Percentiles rank a stretch among this genome's conserved stretches.
phyloP scores from a whole-genome alignment of 2,888 invertebrate species.

The Myopa tessellatipennis region DNA sequence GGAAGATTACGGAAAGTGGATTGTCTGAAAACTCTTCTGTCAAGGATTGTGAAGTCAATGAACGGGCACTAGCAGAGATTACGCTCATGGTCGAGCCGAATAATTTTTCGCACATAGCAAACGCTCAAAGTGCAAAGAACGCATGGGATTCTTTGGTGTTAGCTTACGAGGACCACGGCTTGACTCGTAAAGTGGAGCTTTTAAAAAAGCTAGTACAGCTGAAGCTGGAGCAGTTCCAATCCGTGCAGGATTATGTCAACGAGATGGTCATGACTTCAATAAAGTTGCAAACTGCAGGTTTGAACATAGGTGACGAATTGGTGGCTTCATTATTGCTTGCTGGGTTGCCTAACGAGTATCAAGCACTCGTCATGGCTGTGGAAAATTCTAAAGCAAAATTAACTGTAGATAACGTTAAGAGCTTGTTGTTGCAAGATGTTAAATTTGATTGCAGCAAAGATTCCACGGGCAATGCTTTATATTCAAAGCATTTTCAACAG shows the following conservation, averaged over 20 bases:
- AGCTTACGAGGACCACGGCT: slow-evolving; percentile 47
- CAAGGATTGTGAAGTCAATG: slow-evolving; percentile 38
- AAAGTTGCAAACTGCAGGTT: slow-evolving; percentile 43
- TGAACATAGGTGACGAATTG: slow-evolving; percentile 46
- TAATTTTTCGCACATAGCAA: slow-evolving; percentile 45
- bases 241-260: slow-evolving; percentile 45
- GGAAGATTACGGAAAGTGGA: slow-evolving; percentile 30
- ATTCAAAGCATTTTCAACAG: slow-evolving; percentile 27
- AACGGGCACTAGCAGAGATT: too few species aligned
- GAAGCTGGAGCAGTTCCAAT: slow-evolving; percentile 39
- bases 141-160: slow-evolving; percentile 47
- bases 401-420: slow-evolving; percentile 31
- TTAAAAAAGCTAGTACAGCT: slow-evolving; percentile 43
- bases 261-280: slow-evolving; percentile 43
- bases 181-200: slow-evolving; percentile 44
- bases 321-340: slow-evolving; percentile 45
- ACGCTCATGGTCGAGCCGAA: too few species aligned
- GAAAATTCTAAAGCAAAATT: slow-evolving; percentile 17
- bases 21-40: too few species aligned
- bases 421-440: slow-evolving; percentile 42
- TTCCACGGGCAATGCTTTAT: slow-evolving; percentile 16
- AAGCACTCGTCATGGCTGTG: too few species aligned
- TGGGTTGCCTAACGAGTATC: slow-evolving; percentile 43
- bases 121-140: slow-evolving; percentile 45
- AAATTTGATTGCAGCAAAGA: slow-evolving; percentile 34